A percentile compares a stretch with the other conserved stretches of the same genome.
Conservation (phyloP, 1,140 invertebrate genomes). For the Melitaea cinxia region DNA sequence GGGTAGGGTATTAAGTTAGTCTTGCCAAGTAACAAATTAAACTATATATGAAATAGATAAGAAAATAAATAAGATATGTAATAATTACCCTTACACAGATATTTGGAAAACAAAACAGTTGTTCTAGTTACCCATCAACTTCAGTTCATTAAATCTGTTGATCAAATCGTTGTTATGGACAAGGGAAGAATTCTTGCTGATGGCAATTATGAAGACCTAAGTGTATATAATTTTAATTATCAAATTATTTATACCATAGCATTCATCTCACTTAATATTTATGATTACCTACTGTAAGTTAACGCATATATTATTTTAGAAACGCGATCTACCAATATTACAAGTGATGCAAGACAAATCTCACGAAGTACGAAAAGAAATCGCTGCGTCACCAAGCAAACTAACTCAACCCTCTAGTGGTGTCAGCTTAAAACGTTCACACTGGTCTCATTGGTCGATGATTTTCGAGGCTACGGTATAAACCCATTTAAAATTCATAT, state of each 20-base stretch:
- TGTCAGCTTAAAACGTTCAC: constrained; percentile 54
- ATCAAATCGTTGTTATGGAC: constrained; percentile 87
- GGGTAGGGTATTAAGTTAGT: too few species aligned
- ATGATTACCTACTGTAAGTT: too few species aligned
- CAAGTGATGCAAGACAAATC: constrained; percentile 64
- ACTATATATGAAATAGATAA: too few species aligned
- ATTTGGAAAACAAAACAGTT: constrained; percentile 87
- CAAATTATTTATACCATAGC: background rate
- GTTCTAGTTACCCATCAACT: constrained; percentile 93
- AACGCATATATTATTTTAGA: constrained; percentile 39
- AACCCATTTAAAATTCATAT: constrained; percentile 2
- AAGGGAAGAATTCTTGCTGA: constrained; percentile 81
- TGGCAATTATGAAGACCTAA: constrained; percentile 62
- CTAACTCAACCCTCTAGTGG: constrained; percentile 43
- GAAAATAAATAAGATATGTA: too few species aligned
- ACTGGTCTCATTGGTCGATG: constrained; percentile 64
- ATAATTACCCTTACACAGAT: too few species aligned
- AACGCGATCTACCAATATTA: constrained; percentile 61
- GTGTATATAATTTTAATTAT: constrained; percentile 46
- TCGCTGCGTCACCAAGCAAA: constrained; percentile 36
- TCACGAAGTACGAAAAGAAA: constrained; percentile 59
- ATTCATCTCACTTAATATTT: too few species aligned
- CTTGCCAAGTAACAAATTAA: background rate
- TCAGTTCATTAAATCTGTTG: constrained; percentile 88
- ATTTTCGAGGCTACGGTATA: constrained; percentile 47